Evolutionary conservation across 1,140 invertebrate genomes (phyloP).

Genomic region (Eciton burchellii): DNA sequence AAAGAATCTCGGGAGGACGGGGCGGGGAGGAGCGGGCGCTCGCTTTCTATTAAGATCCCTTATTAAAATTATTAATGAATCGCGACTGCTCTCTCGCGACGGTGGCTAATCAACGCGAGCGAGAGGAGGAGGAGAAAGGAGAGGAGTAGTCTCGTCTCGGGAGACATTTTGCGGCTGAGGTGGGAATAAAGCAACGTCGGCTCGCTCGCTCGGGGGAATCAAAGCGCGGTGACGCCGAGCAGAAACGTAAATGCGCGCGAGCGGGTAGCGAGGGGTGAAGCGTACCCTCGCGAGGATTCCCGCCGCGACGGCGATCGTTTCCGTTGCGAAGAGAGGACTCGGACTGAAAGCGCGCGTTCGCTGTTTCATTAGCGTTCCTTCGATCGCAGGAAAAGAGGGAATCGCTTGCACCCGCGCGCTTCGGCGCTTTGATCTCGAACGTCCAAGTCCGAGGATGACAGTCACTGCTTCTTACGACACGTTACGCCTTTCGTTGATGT

Average conservation of each 20-base stretch:
- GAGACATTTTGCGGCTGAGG: conserved; percentile 33
- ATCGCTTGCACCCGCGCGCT: too few species aligned
- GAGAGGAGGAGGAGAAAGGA: background rate
- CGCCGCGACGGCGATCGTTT: background rate
- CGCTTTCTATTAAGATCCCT: conserved; percentile 57
- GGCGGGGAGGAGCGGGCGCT: background rate
- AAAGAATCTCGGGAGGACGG: conserved; percentile 26
- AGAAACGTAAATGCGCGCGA: conserved; percentile 42
- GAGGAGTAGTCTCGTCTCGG: background rate
- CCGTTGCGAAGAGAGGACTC: background rate
- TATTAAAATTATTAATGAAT: conserved; percentile 68
- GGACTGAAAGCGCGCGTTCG: background rate
- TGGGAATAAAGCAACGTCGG: conserved; percentile 26
- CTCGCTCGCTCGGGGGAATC: conserved; percentile 21
- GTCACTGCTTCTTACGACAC: conserved; percentile 54
- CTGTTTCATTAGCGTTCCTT: background rate
- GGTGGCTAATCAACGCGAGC: conserved; percentile 43
- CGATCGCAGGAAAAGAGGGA: background rate
- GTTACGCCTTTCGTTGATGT: conserved; percentile 60
- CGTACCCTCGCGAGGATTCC: background rate
- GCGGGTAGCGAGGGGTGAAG: background rate
- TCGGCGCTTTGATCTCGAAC: too few species aligned
- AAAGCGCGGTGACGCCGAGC: conserved; percentile 32
- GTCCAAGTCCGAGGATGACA: conserved; percentile 50
- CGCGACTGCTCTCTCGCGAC: conserved; percentile 54